Evolutionary conservation across 2,113 vertebrate genomes (phyloP), one percentile per base, ranked within the genome.

Genomic region (Rissa tridactyla): DNA sequence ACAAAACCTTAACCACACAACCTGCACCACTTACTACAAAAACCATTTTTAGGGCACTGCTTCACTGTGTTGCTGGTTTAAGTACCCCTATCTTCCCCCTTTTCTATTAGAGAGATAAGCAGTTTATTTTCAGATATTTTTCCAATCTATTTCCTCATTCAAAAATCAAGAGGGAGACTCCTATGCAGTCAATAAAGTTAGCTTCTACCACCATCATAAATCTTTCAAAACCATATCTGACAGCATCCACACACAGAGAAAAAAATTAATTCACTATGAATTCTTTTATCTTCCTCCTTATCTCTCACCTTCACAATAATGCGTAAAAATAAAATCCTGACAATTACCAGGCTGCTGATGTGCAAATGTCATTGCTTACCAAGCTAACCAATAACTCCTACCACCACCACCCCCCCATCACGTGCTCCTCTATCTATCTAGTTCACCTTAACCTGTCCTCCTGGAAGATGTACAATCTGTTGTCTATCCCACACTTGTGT

Each of bases 11-110:
- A 51, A 32, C 10, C 13, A 32, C 23, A 57, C 9, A 68, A 76
- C 16, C 46, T 62, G 7, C 5, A 58, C 10, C 38, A 49, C 51
- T 68, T 68, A n/a, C 2, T 44, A 68, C 7, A 80, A 76, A 82
- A 80, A 46, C 5, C 0, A 71, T 46, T 64, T 60, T 57, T 46
- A 76, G 27, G 20, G 47, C 18, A 21, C 4, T 44, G 11, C 40
- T 47, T 85, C 64, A 58, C 66, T 54, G 10, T 66, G 32, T 9
- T 32, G 19, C 15, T 73, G 1, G 3, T 55, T 72, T 49, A 71
- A 52, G 20, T 18, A 52, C 1, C 2, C 16, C 11, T 29, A 2
- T 27, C 58, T 68, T 40, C 6, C 2, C 2, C 19, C 8, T 62
- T 54, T 71, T 72, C 27, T 30, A 14, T 21, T 58, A 46, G 34